phyloP scores from a whole-genome alignment of 2,113 vertebrate genomes.

The Sarotherodon lohbergeri region DNA sequence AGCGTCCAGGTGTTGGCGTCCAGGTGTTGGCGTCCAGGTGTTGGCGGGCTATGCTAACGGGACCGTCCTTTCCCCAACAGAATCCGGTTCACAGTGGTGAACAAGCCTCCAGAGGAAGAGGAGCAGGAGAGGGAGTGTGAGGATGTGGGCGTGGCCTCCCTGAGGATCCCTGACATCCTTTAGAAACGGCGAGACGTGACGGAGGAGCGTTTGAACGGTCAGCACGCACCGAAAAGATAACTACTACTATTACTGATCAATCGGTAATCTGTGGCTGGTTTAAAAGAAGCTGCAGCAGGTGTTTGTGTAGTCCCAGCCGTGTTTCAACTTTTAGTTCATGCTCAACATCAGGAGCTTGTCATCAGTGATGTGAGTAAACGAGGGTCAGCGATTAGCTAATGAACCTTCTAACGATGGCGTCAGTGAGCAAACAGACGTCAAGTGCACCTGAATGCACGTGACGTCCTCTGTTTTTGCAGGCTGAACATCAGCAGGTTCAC shows the following conservation, averaged over 20 bases:
- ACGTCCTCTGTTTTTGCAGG: neutral
- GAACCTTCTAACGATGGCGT: neutral
- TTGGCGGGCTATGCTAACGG: neutral
- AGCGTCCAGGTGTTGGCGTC: neutral
- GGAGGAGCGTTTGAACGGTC: slow-evolving; percentile 75
- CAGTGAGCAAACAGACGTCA: neutral
- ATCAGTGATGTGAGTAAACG: neutral
- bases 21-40: no score
- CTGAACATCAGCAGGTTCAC: neutral
- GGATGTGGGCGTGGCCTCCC: slow-evolving; percentile 77
- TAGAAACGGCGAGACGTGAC: slow-evolving; percentile 68
- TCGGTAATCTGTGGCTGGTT: neutral
- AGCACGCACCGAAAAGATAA: neutral
- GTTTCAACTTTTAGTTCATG: neutral
- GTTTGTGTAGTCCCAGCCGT: neutral
- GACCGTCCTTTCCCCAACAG: slow-evolving; percentile 45
- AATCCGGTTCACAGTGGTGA: slow-evolving; percentile 82
- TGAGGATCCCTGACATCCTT: slow-evolving; percentile 75
- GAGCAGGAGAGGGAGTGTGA: slow-evolving; percentile 87
- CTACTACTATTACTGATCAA: neutral
- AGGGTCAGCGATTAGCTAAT: neutral
- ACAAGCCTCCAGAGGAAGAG: slow-evolving; percentile 81
- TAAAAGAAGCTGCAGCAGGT: neutral
- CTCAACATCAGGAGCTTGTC: neutral
- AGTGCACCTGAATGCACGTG: neutral